phyloP scores from a whole-genome alignment of 2,113 vertebrate genomes.

The Brachypodius melanocephalos region DNA sequence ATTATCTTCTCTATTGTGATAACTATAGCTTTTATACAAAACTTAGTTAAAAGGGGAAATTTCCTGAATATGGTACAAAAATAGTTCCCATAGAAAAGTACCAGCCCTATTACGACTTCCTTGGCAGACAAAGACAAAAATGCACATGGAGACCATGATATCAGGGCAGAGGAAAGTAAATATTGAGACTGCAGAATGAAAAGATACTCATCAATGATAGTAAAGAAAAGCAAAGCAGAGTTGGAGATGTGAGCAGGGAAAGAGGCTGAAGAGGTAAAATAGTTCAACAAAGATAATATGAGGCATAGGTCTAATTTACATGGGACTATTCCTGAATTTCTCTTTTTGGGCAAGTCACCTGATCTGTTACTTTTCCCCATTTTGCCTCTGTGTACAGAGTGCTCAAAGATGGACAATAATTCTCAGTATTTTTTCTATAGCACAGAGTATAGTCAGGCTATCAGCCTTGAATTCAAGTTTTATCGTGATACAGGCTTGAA shows the following conservation, averaged over 20 bases:
- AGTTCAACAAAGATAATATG: neutral
- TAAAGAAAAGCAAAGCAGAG: neutral
- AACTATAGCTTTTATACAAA: neutral
- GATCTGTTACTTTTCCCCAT: neutral
- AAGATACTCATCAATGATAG: neutral
- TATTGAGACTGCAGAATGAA: neutral
- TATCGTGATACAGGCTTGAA: neutral
- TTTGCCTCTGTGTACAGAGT: neutral
- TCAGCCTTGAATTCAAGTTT: neutral
- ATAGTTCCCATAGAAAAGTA: neutral
- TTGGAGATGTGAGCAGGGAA: rapidly evolving
- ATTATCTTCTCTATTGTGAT: neutral
- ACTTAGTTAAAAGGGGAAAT: neutral
- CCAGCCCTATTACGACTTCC: neutral
- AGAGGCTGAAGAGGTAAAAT: neutral
- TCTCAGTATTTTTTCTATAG: neutral
- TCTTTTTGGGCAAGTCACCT: neutral
- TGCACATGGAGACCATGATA: neutral
- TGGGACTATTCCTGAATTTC: neutral
- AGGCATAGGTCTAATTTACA: neutral
- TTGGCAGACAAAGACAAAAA: neutral
- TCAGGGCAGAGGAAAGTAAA: neutral
- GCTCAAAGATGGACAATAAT: neutral
- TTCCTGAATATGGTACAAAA: neutral
- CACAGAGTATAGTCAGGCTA: neutral